Percentiles rank a stretch among this genome's conserved stretches.
Evolutionary conservation across 2,797 vertebrate genomes (phyloP).

Genomic region (Myotis daubentonii): DNA sequence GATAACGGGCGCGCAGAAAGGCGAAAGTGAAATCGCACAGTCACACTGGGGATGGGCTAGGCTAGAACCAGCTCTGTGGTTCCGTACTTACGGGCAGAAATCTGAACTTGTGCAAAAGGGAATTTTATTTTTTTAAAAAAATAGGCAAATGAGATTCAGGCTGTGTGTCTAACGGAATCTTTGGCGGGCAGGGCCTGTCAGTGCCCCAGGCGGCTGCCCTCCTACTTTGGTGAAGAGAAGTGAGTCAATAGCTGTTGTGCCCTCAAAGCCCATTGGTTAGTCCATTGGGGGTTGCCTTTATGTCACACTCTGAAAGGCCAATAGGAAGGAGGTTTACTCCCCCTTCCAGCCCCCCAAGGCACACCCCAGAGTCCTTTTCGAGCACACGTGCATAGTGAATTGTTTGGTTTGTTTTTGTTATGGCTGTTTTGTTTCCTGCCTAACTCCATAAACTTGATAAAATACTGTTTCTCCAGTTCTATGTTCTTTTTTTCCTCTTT

Average conservation of each 20-base stretch:
- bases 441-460: neutral
- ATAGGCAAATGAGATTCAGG: neutral
- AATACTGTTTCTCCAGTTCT: neutral
- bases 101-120: neutral
- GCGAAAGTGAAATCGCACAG: neutral
- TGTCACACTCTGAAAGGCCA: constrained; percentile 26
- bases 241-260: neutral
- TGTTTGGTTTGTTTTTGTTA: neutral
- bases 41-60: neutral
- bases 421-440: neutral
- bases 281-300: constrained; percentile 21
- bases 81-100: neutral
- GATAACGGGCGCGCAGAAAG: neutral
- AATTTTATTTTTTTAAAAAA: neutral
- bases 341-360: neutral
- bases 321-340: neutral
- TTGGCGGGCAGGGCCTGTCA: neutral
- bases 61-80: neutral
- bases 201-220: neutral
- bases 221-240: neutral
- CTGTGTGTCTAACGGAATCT: neutral
- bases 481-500: neutral
- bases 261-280: constrained; percentile 23
- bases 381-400: neutral
- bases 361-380: neutral